Evolutionary conservation across 2,797 vertebrate genomes (phyloP), one percentile per base, ranked within the genome.

Genomic region (Meriones psammophilus): DNA sequence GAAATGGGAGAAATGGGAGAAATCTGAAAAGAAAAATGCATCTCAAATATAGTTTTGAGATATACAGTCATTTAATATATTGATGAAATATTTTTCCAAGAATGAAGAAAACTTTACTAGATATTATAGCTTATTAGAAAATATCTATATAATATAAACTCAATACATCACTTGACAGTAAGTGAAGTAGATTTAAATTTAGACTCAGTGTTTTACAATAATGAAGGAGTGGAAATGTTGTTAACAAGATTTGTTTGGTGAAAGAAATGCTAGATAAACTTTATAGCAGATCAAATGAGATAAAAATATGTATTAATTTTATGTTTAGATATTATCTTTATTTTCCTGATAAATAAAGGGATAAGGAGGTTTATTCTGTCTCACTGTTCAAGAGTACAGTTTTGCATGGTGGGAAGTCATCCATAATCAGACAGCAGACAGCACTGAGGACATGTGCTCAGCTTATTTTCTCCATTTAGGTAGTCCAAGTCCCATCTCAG

Each of bases 221-320:
- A 77, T 94, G 64, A 78, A 26, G 2, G 46, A 84, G 14, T 76
- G 3, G 86, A 89, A 60, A 69, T 62, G 28, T 68, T 71, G 6
- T 68, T 64, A 9, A 62, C 83, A 54, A 88, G 73, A 83, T 92
- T 28, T 85, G 17, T 30, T 58, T 81, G 22, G 26, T 22, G 9
- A 71, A 64, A 71, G 20, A 88, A 77, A 8, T 46, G n/a, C 69
- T 92, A 77, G 54, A 24, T 39, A 39, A 73, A 50, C 56, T 39
- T 30, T 30, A 76, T 39, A 74, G 54, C 28, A 36, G 13, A 5
- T 76, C 60, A 79, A 93, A 84, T 2, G 76, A 89, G 18, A 69
- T 87, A 79, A 95, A 94, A 93, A 89, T 68, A 92, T 68, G 6
- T 9, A 66, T 77, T 88, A 18, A 58, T 58, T 93, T 86, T 89